A percentile compares a stretch with the other conserved stretches of the same genome.
phyloP scores from a whole-genome alignment of 2,113 vertebrate species.

The Lynx canadensis region DNA sequence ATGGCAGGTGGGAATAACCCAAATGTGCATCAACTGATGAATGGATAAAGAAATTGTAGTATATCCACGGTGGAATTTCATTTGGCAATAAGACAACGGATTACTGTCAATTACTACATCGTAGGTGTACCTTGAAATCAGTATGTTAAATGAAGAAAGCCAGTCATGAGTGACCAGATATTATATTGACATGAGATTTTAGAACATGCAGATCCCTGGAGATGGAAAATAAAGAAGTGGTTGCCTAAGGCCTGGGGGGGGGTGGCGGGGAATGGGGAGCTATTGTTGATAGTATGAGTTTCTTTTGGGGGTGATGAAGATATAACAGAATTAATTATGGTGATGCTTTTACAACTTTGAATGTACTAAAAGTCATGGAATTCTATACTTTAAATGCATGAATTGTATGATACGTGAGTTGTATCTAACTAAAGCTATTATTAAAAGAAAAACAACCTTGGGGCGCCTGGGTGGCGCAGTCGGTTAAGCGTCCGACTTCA shows the following conservation, averaged over 20 bases:
- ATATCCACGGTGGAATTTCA: not conserved
- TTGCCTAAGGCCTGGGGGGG: not conserved
- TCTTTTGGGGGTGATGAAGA: slow-evolving; percentile 1
- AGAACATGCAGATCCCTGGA: not conserved
- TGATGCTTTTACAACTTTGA: not conserved
- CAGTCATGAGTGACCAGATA: not conserved
- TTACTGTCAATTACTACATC: not conserved
- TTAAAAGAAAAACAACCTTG: not conserved
- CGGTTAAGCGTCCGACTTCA: no score
- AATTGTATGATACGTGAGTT: not conserved
- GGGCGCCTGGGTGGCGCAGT: no score
- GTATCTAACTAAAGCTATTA: not conserved
- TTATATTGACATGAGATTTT: not conserved
- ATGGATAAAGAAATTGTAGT: not conserved
- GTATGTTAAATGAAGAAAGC: slow-evolving; percentile 4
- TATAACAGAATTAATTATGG: slow-evolving; percentile 2
- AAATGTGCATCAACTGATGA: not conserved
- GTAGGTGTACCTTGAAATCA: not conserved
- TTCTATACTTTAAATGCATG: not conserved
- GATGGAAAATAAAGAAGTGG: not conserved
- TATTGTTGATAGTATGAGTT: not conserved
- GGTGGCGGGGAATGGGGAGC: no score
- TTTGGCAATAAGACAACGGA: not conserved
- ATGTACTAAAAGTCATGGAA: not conserved
- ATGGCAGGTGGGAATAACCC: not conserved